Evolutionary conservation across 2,888 invertebrate species (phyloP), one percentile per base, ranked within the genome.

Genomic region (Oscheius sp.): DNA sequence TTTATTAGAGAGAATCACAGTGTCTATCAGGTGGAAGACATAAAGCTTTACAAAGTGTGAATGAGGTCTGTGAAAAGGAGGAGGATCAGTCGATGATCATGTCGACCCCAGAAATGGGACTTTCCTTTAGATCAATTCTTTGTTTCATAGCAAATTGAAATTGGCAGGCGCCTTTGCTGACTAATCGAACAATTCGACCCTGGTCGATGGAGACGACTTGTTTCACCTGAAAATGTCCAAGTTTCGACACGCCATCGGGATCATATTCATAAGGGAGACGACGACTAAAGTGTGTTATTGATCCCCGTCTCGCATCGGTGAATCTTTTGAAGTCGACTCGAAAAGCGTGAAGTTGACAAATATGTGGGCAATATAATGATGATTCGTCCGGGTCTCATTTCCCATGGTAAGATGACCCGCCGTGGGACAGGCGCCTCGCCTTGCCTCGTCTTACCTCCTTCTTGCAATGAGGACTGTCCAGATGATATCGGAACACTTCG

Each of bases 131-230:
- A 45, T 85, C 87, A 45, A 88, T 86, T 59, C 83, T 72, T 66
- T 88, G 88, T 71, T 88, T 88, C 83, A 87, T 83, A 7, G 88
- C 88, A 70, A 88, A 88, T 80, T 88, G 72, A 74, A 79, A 88
- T 46, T 87, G 86, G 63, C 88, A 88, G n/a, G 71, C 75, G 23
- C 88, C 88, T 70, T 87, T 87, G 52, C 83, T 82, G 12, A 81
- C 73, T 9, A 88, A 75, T 56, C 82, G 81, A 27, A 88, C 87
- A 0, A 56, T 52, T 13, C 78, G 76, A 58, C 84, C 81, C 25
- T 83, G 78, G 45, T 87, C 85, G 58, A 88, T 79, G 41, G 78
- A 78, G 6, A 79, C 82, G 18, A 85, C 79, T 46, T 76, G 76
- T 29, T 79, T 79, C 41, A 80, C 68, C 78, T 80, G 72, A 66